Conservation (phyloP, 2,113 vertebrate genomes). For the Vidua macroura region DNA sequence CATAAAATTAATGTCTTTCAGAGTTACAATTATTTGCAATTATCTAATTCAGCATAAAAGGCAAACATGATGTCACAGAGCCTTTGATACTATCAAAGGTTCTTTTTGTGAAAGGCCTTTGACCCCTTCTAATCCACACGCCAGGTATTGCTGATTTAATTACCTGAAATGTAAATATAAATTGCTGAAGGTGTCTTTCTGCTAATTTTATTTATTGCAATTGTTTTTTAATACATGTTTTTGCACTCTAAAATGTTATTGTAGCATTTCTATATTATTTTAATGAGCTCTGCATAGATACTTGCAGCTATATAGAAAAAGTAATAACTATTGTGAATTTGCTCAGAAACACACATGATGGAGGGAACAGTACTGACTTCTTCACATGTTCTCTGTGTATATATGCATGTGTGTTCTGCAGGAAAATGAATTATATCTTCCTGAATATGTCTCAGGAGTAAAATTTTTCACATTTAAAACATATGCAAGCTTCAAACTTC, state of each 20-base stretch:
- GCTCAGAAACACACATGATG: background rate
- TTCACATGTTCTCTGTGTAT: background rate
- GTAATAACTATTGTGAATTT: conserved; percentile 5
- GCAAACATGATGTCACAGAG: conserved; percentile 33
- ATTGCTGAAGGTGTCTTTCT: conserved; percentile 29
- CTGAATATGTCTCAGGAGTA: conserved; percentile 45
- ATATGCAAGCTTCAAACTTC: conserved; percentile 39
- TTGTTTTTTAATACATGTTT: conserved; percentile 1
- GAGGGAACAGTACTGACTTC: background rate
- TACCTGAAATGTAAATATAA: conserved; percentile 65
- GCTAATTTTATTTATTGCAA: conserved; percentile 42
- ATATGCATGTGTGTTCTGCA: conserved; percentile 3
- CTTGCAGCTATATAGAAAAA: conserved; percentile 45
- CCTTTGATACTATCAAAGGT: conserved; percentile 51
- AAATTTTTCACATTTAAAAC: conserved; percentile 62
- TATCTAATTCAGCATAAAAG: conserved; percentile 65
- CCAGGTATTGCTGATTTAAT: conserved; percentile 66
- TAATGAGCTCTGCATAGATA: conserved; percentile 18
- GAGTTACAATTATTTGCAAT: conserved; percentile 48
- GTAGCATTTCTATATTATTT: background rate
- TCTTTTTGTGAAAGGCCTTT: conserved; percentile 46
- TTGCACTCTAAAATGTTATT: background rate
- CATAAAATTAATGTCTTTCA: conserved; percentile 44
- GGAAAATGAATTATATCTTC: conserved; percentile 60
- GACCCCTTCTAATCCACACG: conserved; percentile 42